Evolutionary conservation across 2,888 invertebrate species (phyloP).

Genomic region (Syritta pipiens): DNA sequence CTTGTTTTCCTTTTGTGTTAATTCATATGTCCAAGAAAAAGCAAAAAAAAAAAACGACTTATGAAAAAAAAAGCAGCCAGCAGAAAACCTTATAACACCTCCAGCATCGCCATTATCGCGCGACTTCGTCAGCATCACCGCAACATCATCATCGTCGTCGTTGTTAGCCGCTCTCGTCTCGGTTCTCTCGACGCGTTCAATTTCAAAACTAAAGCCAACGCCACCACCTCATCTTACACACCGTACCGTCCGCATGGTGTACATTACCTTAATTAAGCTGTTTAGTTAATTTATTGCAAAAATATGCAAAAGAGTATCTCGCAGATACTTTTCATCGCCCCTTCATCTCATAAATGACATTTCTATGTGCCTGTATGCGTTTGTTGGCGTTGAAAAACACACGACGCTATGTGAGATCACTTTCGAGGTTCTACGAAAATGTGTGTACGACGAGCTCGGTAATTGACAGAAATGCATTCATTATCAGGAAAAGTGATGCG

Average conservation of each 20-base stretch:
- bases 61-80: background rate
- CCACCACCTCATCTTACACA: no score
- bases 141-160: constrained; percentile 11
- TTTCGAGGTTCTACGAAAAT: no score
- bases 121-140: constrained; percentile 15
- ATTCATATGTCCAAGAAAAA: background rate
- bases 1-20: constrained; percentile 4
- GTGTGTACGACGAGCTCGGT: no score
- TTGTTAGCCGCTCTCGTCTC: no score
- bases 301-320: constrained; percentile 20
- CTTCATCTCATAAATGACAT: background rate
- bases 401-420: no score
- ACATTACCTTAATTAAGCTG: constrained; percentile 60
- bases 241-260: constrained; percentile 28
- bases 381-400: no score
- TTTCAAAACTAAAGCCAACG: no score
- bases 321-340: background rate
- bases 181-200: constrained; percentile 24
- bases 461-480: no score
- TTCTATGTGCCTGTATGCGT: background rate
- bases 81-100: background rate
- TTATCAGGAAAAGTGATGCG: no score
- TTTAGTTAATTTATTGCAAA: constrained; percentile 53
- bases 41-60: background rate
- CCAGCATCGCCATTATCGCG: background rate